Base-by-base conservation (phyloP, 2,113 vertebrate species). In the Bungarus multicinctus region DNA sequence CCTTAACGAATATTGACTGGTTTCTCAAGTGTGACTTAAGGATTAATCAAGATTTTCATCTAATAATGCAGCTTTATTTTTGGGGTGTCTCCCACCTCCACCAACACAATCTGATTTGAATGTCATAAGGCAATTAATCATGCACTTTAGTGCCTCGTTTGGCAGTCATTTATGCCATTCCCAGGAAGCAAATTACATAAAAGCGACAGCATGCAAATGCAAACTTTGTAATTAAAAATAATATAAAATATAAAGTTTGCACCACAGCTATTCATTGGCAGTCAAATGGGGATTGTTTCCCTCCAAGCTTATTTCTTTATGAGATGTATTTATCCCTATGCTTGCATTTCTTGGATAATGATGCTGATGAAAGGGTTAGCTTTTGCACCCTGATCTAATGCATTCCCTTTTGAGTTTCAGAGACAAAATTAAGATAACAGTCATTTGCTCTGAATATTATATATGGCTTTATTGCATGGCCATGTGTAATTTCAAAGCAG, bases 11-110 rank as follows among this genome's bases (percentile, higher is more conserved):
- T 39, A 50, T 54, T 81, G 64, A 52, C 54, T 25, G 53, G 22
- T 23, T 43, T 22, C 74, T 22, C 34, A 81, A 81, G 74, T 22
- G 34, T 9, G 34, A 95, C 87, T 96, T 94, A 90, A 94, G 94
- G 95, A 89, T 94, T 96, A 96, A 96, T 87, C 96, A 95, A 50
- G 93, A 96, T 95, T 25, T 50, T 93, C 95, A 96, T 94, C 93
- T 95, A 90, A 27, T 96, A 96, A 96, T 88, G 57, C 96, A 95
- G 94, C 34, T 88, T 14, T 92, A 94, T 96, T 96, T 97, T 95
- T 96, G 89, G 89, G 93, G 52, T 89, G 20, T 57, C 53, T 55
- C 34, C 54, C 88, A 57, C 88, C 53, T 55, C 54, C 55, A 74
- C 93, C 95, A 96, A 85, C 27, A 93, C 27, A 95, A 97, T 96